These are phyloP conservation scores for Miichthys miiuy DNA, from an alignment of 2,797 vertebrate species.

Conservation along the genomic window DNA sequence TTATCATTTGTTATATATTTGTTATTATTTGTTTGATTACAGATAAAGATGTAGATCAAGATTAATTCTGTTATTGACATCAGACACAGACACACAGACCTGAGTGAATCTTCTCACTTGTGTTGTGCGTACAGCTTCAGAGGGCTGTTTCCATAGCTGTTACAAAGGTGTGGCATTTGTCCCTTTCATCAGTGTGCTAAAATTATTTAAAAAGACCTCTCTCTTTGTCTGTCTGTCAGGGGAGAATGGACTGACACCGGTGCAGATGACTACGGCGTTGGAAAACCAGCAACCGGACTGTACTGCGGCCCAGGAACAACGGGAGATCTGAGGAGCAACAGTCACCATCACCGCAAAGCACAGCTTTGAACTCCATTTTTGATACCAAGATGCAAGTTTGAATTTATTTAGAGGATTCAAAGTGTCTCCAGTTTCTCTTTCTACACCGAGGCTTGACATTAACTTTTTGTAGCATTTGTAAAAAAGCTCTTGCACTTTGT, in stretches of 20 bases:
- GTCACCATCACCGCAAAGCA: conserved; percentile 1
- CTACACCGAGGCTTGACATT: conserved; percentile 9
- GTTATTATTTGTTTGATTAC: not conserved
- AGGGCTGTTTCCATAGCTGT: not conserved
- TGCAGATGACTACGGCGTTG: conserved; percentile 73
- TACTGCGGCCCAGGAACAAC: conserved; percentile 38
- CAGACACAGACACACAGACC: not conserved
- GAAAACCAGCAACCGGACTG: conserved; percentile 60
- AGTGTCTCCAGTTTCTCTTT: not conserved
- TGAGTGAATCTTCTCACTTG: not conserved
- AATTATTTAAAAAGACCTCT: too few species aligned
- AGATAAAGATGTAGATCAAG: too few species aligned
- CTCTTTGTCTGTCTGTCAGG: conserved; percentile 51
- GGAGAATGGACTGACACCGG: conserved; percentile 56
- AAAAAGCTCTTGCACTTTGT: conserved; percentile 29
- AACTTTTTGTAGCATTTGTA: conserved; percentile 39
- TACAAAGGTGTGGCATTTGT: conserved; percentile 2
- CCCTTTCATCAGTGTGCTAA: not conserved
- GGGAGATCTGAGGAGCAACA: conserved; percentile 63
- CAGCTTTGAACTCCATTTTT: conserved; percentile 3
- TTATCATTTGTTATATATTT: not conserved
- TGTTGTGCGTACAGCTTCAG: not conserved
- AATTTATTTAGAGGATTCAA: conserved; percentile 34
- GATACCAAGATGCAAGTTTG: conserved; percentile 14
- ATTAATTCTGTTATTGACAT: not conserved